phyloP scores from a whole-genome alignment of 2,113 vertebrate genomes.

The Notothenia coriiceps region DNA sequence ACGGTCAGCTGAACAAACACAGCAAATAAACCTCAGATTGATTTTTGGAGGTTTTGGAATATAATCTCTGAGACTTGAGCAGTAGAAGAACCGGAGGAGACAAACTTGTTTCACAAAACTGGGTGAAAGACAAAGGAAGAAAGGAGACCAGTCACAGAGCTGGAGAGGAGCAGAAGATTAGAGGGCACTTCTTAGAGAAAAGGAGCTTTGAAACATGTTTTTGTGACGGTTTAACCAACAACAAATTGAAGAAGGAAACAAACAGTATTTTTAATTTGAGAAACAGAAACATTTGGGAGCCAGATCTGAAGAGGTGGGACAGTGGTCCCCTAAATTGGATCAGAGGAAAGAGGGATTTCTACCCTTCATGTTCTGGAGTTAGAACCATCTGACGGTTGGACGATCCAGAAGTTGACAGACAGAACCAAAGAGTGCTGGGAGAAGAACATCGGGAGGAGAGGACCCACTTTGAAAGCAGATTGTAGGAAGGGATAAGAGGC shows the following conservation, averaged over 20 bases:
- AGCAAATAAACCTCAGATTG: neutral
- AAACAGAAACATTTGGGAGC: constrained; percentile 17
- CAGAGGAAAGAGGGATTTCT: constrained; percentile 26
- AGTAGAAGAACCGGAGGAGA: neutral
- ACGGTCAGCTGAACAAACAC: constrained; percentile 63
- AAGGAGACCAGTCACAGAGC: neutral
- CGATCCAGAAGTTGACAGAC: constrained; percentile 40
- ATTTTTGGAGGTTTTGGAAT: constrained; percentile 31
- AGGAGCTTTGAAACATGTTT: constrained; percentile 13
- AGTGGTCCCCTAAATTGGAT: constrained; percentile 8
- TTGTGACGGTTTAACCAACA: constrained; percentile 19
- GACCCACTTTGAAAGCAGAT: constrained; percentile 32
- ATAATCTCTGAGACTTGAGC: constrained; percentile 13
- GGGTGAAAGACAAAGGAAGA: neutral
- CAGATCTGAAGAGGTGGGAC: constrained; percentile 16
- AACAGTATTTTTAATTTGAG: neutral
- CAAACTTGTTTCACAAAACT: neutral
- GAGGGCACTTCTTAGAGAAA: neutral
- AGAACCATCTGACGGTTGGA: constrained; percentile 26
- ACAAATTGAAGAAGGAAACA: neutral
- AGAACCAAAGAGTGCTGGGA: constrained; percentile 32
- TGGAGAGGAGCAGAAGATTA: neutral
- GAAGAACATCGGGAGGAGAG: neutral
- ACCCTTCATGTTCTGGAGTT: constrained; percentile 26
- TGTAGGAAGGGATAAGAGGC: constrained; percentile 37